Evolutionary conservation across 1,140 invertebrate species (phyloP), one percentile per base, ranked within the genome.

Genomic region (Pectinophora gossypiella): DNA sequence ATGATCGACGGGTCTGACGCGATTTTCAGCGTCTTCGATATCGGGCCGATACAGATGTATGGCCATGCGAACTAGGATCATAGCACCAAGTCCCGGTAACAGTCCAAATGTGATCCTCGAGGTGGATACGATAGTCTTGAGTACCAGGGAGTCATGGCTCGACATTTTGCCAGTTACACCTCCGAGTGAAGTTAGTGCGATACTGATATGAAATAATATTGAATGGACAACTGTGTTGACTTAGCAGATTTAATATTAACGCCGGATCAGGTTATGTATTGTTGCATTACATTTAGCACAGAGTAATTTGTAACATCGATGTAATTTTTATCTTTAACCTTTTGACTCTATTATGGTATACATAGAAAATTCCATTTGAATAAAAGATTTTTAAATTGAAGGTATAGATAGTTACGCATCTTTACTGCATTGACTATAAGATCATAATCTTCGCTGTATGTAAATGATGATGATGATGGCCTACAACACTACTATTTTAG

Each of bases 31-130:
- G 45, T 94, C 93, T 22, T 93, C 86, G 42, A 95, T 93, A 54
- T 95, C 94, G 0, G 89, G 90, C 18, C 93, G 87, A 48, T 90
- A 83, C 1, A 91, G 64, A 49, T 90, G 70, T 19, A 94, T 91
- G 0, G 90, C 75, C 54, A 90, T 85, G 19, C 91, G 87, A 0
- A 94, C 71, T 16, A 92, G 59, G 1, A 93, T 64, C 0, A 94
- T 54, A 35, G 93, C 89, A 40, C 89, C 81, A 3, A 93, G 74
- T 35, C 91, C 90, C 6, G 92, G 91, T 0, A 91, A 86, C 3
- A 92, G 80, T 0, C 91, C 90, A 47, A 92, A 74, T 32, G 91
- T 78, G 42, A 94, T 93, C 44, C 93, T 88, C 2, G 89, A 86
- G 36, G 82, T 81, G 2, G 91, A 91, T 15, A 79, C 43, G 1